Conservation (phyloP, 2,113 vertebrate genomes). For the Melanotaenia duboulayi region DNA sequence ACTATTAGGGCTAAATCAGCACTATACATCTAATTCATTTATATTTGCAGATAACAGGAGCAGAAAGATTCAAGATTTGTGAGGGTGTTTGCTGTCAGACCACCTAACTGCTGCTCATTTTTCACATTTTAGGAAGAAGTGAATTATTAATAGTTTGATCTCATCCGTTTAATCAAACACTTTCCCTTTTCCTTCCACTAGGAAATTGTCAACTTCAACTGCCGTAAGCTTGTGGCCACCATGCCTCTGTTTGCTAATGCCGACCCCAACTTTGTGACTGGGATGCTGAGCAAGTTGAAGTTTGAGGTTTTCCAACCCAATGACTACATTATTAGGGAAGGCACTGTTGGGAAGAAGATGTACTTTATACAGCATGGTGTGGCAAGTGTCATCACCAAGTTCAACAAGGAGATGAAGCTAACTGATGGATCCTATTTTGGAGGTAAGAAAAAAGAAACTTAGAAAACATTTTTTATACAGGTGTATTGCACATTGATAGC, state of each 20-base stretch:
- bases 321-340: conserved; percentile 97
- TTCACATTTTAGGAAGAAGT: neutral
- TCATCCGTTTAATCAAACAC: conserved; percentile 12
- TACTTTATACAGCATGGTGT: conserved; percentile 99
- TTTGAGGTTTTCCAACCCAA: conserved; percentile 98
- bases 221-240: conserved; percentile 96
- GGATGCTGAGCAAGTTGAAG: conserved; percentile 96
- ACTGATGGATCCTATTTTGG: conserved; percentile 98
- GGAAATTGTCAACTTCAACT: conserved; percentile 99
- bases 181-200: conserved; percentile 69
- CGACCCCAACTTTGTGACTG: conserved; percentile 98
- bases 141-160: conserved; percentile 8
- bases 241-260: conserved; percentile 99
- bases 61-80: conserved; percentile 29
- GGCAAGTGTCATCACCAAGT: conserved; percentile 97
- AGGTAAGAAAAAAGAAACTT: conserved; percentile 81
- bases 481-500: neutral
- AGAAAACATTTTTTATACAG: neutral
- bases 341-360: conserved; percentile 99
- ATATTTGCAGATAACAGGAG: conserved; percentile 31
- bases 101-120: conserved; percentile 19
- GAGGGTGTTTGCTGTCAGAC: conserved; percentile 18
- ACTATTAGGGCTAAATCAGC: conserved; percentile 64
- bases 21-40: conserved; percentile 58
- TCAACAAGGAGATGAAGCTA: conserved; percentile 97